Conservation (phyloP, 2,113 vertebrate species). For the Pygoscelis antarcticus region DNA sequence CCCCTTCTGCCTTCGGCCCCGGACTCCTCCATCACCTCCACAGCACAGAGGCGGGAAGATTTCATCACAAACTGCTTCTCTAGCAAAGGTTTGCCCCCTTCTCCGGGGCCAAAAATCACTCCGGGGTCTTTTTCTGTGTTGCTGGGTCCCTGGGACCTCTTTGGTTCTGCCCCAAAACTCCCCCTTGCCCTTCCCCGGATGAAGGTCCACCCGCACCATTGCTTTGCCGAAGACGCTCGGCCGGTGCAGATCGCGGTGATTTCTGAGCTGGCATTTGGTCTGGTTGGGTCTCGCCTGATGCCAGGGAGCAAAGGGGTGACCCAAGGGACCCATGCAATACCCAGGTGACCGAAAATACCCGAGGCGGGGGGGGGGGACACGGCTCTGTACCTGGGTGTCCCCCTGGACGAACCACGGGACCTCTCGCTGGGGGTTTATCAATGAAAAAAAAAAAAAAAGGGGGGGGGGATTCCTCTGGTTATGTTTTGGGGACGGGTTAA, state of each 20-base stretch:
- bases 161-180: background rate
- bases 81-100: background rate
- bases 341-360: background rate
- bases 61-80: background rate
- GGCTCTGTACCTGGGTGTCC: too few relatives aligned
- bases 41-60: fast-evolving
- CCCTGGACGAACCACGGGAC: fast-evolving
- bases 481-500: background rate
- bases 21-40: fast-evolving
- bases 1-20: background rate
- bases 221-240: fast-evolving
- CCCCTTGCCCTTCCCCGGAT: background rate
- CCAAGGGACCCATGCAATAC: background rate
- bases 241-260: fast-evolving
- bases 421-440: fast-evolving
- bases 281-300: background rate
- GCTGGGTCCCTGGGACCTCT: background rate
- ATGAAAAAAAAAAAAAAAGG: fast-evolving
- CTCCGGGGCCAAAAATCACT: background rate
- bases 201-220: too few relatives aligned
- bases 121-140: fast-evolving
- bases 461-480: background rate
- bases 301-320: background rate
- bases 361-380: background rate
- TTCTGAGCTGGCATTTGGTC: fast-evolving